phyloP scores from a whole-genome alignment of 2,113 vertebrate species.

The Hypomesus transpacificus region DNA sequence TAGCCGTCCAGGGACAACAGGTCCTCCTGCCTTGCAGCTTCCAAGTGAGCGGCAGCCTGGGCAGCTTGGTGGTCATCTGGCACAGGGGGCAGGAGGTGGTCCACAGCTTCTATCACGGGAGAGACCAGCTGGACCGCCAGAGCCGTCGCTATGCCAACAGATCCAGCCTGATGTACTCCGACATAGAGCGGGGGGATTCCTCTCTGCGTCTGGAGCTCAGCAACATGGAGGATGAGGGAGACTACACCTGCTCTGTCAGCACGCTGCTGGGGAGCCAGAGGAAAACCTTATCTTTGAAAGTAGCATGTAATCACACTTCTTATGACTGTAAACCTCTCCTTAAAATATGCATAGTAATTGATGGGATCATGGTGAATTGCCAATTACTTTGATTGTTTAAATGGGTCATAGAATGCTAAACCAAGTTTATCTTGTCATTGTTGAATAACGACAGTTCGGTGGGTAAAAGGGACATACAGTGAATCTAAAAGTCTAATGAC shows the following conservation, averaged over 20 bases:
- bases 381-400: too few species aligned
- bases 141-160: slow-evolving; percentile 36
- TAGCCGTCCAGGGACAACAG: slow-evolving; percentile 13
- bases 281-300: slow-evolving; percentile 38
- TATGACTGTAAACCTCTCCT: not conserved
- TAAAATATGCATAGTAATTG: too few species aligned
- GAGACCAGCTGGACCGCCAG: slow-evolving; percentile 44
- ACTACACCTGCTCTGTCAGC: slow-evolving; percentile 51
- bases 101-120: slow-evolving; percentile 50
- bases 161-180: slow-evolving; percentile 38
- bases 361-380: too few species aligned
- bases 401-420: too few species aligned
- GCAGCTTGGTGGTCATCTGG: slow-evolving; percentile 45
- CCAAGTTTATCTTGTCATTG: too few species aligned
- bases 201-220: slow-evolving; percentile 46
- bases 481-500: too few species aligned
- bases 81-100: slow-evolving; percentile 41
- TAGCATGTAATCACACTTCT: slow-evolving; percentile 44
- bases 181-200: slow-evolving; percentile 47
- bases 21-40: slow-evolving; percentile 46
- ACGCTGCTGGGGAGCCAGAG: slow-evolving; percentile 39
- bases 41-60: slow-evolving; percentile 12
- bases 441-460: too few species aligned
- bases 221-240: slow-evolving; percentile 34
- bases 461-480: too few species aligned